These are phyloP conservation scores for Platyscapa corneri DNA, from an alignment of 1,140 invertebrate species.

Conservation along the genomic window DNA sequence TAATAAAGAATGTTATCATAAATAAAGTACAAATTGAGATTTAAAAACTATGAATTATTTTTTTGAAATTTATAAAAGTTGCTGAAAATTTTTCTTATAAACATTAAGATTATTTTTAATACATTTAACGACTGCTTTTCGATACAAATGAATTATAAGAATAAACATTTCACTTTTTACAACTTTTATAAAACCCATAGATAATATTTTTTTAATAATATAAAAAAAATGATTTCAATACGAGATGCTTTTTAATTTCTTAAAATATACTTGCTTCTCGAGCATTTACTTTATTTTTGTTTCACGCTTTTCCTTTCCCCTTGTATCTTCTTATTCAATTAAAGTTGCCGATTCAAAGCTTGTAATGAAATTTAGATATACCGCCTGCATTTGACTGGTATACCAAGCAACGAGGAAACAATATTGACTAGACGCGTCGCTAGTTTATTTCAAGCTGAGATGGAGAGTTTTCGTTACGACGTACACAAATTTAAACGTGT, in stretches of 20 bases:
- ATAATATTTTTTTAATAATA: too few species aligned
- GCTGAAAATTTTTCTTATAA: too few species aligned
- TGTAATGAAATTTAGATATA: constrained; percentile 48
- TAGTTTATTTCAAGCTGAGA: too few species aligned
- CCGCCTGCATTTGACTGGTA: constrained; percentile 1
- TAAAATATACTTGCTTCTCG: not conserved
- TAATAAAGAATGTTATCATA: not conserved
- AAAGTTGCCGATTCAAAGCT: constrained; percentile 44
- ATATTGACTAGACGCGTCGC: not conserved
- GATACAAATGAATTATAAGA: too few species aligned
- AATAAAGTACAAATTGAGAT: not conserved
- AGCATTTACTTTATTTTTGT: not conserved
- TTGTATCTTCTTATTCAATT: constrained; percentile 45
- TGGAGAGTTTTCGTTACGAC: too few species aligned
- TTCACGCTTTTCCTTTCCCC: not conserved
- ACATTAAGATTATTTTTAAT: too few species aligned
- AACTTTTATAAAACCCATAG: too few species aligned
- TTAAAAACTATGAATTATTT: too few species aligned
- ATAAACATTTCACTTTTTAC: too few species aligned
- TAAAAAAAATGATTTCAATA: not conserved
- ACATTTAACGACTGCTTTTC: too few species aligned
- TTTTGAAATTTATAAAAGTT: too few species aligned
- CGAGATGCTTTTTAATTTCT: not conserved
- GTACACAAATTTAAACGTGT: too few species aligned
- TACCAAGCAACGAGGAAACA: constrained; percentile 11